A percentile compares a stretch with the other conserved stretches of the same genome.
These are phyloP conservation scores for Prionace glauca DNA, from an alignment of 2,797 vertebrate species.

Conservation along the genomic window DNA sequence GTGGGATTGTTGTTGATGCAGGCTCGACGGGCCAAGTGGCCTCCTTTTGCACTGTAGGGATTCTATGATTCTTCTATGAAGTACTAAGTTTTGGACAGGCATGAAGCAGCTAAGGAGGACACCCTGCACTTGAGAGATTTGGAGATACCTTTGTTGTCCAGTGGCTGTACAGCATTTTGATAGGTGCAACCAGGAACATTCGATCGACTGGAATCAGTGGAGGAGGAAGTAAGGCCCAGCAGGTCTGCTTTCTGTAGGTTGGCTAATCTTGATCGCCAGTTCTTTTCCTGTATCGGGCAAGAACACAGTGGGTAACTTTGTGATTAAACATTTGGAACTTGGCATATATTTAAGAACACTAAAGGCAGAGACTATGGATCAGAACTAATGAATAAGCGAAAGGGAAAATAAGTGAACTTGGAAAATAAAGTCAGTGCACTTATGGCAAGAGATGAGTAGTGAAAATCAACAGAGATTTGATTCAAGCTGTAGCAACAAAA, in stretches of 20 bases:
- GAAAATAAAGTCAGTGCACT: not conserved
- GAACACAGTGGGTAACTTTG: not conserved
- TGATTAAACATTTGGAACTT: not conserved
- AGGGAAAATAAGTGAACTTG: too few relatives aligned
- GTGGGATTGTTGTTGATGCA: too few relatives aligned
- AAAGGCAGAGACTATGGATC: not conserved
- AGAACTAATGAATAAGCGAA: not conserved
- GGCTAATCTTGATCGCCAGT: slow-evolving; percentile 74
- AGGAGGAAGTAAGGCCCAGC: slow-evolving; percentile 64
- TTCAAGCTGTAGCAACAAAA: too few relatives aligned
- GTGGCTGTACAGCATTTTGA: not conserved
- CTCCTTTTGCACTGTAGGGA: too few relatives aligned
- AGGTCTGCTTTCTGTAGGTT: slow-evolving; percentile 76
- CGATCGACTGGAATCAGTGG: not conserved
- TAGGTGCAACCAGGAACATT: not conserved
- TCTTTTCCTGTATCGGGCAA: slow-evolving; percentile 57
- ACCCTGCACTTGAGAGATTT: not conserved
- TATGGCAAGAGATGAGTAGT: not conserved
- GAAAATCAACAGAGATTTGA: too few relatives aligned
- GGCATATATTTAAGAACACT: not conserved
- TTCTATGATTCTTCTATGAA: not conserved
- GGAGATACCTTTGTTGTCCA: slow-evolving; percentile 30
- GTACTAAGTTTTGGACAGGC: not conserved
- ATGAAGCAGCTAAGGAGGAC: not conserved
- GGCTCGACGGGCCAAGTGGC: too few relatives aligned